These are phyloP conservation scores for Calameuta idolon DNA, from an alignment of 2,888 invertebrate genomes.

Conservation along the genomic window DNA sequence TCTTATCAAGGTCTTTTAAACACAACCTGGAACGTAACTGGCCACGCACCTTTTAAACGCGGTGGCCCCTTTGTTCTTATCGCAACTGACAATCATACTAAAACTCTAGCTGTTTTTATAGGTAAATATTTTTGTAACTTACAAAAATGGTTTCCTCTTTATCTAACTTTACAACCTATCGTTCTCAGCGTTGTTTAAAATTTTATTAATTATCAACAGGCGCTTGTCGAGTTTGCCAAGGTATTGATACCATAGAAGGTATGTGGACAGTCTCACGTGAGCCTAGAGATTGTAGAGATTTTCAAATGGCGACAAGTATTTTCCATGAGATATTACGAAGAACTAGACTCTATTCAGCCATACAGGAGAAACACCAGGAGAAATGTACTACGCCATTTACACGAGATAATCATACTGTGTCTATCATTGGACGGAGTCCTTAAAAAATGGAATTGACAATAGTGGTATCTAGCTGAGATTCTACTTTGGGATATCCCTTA, in stretches of 20 bases:
- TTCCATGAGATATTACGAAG: constrained; percentile 52
- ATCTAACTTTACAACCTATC: background rate
- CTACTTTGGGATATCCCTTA: background rate
- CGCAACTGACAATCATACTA: constrained; percentile 44
- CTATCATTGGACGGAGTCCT: background rate
- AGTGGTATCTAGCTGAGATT: background rate
- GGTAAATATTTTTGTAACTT: constrained; percentile 31
- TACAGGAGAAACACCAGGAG: constrained; percentile 30
- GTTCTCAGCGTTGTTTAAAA: background rate
- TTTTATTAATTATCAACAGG: constrained; percentile 32
- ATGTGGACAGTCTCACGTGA: constrained; percentile 48
- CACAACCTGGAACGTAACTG: constrained; percentile 49
- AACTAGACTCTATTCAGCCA: constrained; percentile 29
- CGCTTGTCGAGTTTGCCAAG: constrained; percentile 53
- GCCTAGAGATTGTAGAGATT: constrained; percentile 48
- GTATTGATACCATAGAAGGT: constrained; percentile 53
- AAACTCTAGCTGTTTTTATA: constrained; percentile 49
- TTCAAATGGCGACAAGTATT: constrained; percentile 47
- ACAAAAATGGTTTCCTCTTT: background rate
- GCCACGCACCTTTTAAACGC: constrained; percentile 45
- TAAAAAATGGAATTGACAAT: background rate
- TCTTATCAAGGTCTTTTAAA: constrained; percentile 40
- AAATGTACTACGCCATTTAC: background rate
- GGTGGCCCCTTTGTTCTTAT: constrained; percentile 50
- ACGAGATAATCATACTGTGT: background rate